Conservation (phyloP, 2,888 invertebrate species). For the Drosophila cyrtoloma region DNA sequence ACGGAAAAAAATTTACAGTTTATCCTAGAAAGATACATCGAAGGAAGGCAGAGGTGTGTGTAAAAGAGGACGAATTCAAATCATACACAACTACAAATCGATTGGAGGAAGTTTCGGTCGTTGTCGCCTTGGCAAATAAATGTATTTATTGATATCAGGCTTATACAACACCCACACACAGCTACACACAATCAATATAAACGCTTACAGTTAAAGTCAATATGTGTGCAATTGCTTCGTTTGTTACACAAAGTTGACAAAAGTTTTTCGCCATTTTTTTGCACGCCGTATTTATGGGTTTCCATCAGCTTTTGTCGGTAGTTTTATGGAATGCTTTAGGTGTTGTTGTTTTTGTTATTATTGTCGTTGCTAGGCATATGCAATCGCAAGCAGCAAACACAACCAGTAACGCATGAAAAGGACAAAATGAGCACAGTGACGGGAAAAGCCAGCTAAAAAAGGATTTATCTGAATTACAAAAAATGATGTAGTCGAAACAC, state of each 20-base stretch:
- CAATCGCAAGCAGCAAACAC: constrained; percentile 60
- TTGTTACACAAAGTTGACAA: constrained; percentile 66
- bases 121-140: constrained; percentile 48
- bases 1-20: neutral
- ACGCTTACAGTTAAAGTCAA: constrained; percentile 68
- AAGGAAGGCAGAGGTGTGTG: neutral
- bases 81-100: constrained; percentile 14
- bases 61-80: neutral
- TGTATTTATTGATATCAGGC: constrained; percentile 57
- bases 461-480: constrained; percentile 2
- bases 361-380: constrained; percentile 49
- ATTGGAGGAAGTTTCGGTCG: constrained; percentile 12
- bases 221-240: constrained; percentile 68
- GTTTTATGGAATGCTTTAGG: constrained; percentile 29
- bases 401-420: constrained; percentile 53
- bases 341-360: constrained; percentile 27
- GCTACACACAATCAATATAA: constrained; percentile 51
- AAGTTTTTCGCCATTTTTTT: constrained; percentile 45
- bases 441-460: neutral
- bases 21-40: neutral
- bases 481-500: neutral
- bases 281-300: constrained; percentile 58
- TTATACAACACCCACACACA: constrained; percentile 17
- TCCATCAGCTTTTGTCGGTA: constrained; percentile 60
- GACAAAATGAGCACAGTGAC: constrained; percentile 18